Evolutionary conservation across 2,113 vertebrate genomes (phyloP).

Genomic region (Microtus richardsoni): DNA sequence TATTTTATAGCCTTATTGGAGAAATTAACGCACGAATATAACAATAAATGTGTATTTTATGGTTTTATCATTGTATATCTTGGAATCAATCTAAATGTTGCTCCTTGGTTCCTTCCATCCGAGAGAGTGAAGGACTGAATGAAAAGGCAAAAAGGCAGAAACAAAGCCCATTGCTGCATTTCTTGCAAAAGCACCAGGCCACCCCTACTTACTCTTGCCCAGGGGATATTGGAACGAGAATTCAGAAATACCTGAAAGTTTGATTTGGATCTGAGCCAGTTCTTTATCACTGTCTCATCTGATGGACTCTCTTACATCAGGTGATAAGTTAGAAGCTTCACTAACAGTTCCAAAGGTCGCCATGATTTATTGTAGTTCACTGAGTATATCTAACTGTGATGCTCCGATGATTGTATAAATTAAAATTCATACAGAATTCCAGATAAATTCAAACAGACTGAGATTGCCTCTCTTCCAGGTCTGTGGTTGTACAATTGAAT

Average conservation of each 20-base stretch:
- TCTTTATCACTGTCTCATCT: neutral
- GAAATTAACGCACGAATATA: neutral
- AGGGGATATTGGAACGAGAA: neutral
- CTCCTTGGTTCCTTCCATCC: neutral
- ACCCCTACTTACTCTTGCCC: neutral
- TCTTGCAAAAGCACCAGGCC: neutral
- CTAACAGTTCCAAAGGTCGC: neutral
- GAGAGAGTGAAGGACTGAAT: neutral
- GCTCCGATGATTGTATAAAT: neutral
- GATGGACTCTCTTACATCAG: neutral
- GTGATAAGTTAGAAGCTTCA: neutral
- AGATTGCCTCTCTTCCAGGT: neutral
- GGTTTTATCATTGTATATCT: neutral
- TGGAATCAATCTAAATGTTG: neutral
- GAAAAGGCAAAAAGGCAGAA: neutral
- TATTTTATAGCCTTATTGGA: neutral
- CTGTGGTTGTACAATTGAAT: neutral
- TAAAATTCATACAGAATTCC: conserved; percentile 53
- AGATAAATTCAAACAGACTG: conserved; percentile 41
- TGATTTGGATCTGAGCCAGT: neutral
- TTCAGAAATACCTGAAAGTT: neutral
- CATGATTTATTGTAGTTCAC: conserved; percentile 35
- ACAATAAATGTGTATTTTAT: neutral
- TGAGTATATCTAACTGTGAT: neutral
- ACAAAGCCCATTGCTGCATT: neutral